Conservation (phyloP, 2,113 vertebrate species). For the Neoarius graeffei region DNA sequence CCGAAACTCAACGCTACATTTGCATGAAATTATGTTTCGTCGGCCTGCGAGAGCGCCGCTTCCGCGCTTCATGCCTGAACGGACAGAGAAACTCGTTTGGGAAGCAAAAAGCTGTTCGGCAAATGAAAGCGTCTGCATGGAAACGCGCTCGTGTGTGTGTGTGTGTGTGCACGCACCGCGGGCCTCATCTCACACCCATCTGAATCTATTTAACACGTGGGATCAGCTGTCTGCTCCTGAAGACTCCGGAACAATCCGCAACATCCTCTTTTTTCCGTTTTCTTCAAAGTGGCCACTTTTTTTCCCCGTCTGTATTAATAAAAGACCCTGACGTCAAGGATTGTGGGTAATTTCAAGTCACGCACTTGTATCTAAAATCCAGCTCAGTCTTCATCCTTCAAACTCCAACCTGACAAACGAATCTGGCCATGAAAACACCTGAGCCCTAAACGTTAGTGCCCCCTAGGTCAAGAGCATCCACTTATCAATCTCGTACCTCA, state of each 20-base stretch:
- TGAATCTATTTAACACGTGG: conserved; percentile 22
- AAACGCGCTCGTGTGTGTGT: conserved; percentile 10
- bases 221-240: conserved; percentile 16
- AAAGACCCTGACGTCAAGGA: neutral
- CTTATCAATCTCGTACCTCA: neutral
- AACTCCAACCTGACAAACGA: neutral
- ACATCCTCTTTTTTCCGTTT: neutral
- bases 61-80: conserved; percentile 29
- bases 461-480: neutral
- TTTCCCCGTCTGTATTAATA: neutral
- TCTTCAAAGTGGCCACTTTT: neutral
- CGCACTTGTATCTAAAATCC: neutral
- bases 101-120: conserved; percentile 38
- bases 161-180: conserved; percentile 12
- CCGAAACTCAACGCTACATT: conserved; percentile 46
- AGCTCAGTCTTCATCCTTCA: no score
- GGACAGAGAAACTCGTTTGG: conserved; percentile 34
- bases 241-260: neutral
- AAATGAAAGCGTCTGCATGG: conserved; percentile 34
- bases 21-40: conserved; percentile 52
- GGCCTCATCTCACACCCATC: conserved; percentile 12
- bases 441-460: neutral
- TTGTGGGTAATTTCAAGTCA: conserved; percentile 8
- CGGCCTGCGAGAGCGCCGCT: conserved; percentile 33
- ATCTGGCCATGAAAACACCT: neutral